phyloP scores from a whole-genome alignment of 37 sponge, comb jelly and placozoan genomes.

The Agelas oroides region DNA sequence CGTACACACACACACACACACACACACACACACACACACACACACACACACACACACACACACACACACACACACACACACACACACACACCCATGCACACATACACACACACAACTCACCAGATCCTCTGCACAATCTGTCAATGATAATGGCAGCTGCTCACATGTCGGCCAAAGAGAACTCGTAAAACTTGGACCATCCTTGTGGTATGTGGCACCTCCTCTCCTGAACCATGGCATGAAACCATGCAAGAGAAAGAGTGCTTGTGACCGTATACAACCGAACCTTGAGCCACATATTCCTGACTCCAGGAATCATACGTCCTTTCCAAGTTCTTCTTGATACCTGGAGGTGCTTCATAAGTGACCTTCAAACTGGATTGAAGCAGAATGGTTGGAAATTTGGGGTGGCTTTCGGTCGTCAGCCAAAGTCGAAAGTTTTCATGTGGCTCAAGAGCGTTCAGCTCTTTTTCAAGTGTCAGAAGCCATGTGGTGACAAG shows the following conservation, averaged over 20 bases:
- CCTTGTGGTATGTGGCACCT: conserved; percentile 94
- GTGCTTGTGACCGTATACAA: not conserved
- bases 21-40: not conserved
- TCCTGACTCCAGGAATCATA: conserved; percentile 92
- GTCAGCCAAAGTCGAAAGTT: conserved; percentile 95
- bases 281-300: conserved; percentile 69
- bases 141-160: conserved; percentile 87
- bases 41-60: not conserved
- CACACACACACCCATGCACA: no score
- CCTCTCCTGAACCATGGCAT: conserved; percentile 98
- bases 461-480: conserved; percentile 93
- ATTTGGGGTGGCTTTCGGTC: conserved; percentile 90
- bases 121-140: conserved; percentile 38
- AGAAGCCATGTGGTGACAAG: conserved; percentile 93
- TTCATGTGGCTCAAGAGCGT: conserved; percentile 77
- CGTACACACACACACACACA: not conserved
- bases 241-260: conserved; percentile 87
- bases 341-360: conserved; percentile 95
- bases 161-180: conserved; percentile 91
- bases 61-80: not conserved
- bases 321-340: conserved; percentile 90
- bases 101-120: no score
- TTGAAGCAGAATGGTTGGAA: conserved; percentile 90
- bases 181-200: conserved; percentile 98
- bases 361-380: conserved; percentile 89